A percentile compares a stretch with the other conserved stretches of the same genome.
These are phyloP conservation scores for Pedionomus torquatus DNA, from an alignment of 2,113 vertebrate genomes.

Conservation along the genomic window DNA sequence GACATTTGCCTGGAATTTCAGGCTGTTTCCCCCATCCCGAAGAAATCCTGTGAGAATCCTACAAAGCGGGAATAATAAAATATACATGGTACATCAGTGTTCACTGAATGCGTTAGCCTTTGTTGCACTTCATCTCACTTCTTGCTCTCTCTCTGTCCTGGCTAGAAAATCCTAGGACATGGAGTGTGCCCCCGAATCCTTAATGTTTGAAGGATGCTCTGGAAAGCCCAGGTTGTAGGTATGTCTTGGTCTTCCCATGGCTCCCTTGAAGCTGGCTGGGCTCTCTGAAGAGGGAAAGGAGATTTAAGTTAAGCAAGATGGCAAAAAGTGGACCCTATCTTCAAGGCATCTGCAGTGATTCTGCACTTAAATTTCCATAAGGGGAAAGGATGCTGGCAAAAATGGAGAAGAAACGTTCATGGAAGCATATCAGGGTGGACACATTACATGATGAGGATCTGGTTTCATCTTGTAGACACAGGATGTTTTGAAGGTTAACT, in stretches of 20 bases:
- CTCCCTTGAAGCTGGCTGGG: background rate
- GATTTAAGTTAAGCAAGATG: background rate
- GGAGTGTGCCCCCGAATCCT: background rate
- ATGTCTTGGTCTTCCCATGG: background rate
- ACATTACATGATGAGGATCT: background rate
- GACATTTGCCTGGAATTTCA: slow-evolving; percentile 24
- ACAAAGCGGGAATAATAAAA: no score
- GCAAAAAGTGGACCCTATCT: background rate
- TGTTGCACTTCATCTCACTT: background rate
- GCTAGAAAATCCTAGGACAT: background rate
- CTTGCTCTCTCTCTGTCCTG: background rate
- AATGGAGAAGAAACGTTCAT: background rate
- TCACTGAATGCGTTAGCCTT: background rate
- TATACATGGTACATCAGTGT: background rate
- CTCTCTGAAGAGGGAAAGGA: background rate
- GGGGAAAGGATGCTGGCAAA: background rate
- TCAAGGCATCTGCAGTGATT: background rate
- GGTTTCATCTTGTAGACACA: background rate
- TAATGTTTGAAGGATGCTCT: background rate
- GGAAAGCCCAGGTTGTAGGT: background rate
- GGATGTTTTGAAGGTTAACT: background rate
- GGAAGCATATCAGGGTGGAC: background rate
- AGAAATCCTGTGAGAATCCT: no score
- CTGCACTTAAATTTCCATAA: background rate
- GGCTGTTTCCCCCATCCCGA: no score